Base-by-base conservation (phyloP, 2,888 invertebrate genomes). In the Xanthia icteritia region DNA sequence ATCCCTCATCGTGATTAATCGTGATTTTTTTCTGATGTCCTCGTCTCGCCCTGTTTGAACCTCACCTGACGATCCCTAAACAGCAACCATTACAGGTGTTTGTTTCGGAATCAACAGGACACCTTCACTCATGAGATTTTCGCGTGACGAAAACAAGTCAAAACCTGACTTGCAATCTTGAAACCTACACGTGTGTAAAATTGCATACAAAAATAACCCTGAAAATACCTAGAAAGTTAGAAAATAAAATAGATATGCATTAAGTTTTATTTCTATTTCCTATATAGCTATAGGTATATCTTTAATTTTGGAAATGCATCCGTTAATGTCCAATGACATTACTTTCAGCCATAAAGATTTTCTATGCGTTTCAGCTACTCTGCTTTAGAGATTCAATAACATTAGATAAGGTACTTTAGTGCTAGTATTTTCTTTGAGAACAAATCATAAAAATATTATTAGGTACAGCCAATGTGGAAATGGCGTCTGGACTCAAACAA, bases 381-480 rank as follows among this genome's bases (percentile, higher is more conserved):
- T 61, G 60, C 20, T 73, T 27, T 11, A 51, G 31, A 64, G 23
- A 64, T 72, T 51, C 42, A 58, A 66, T 63, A 69, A 69, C 8
- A 77, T 77, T 77, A 64, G 31, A 54, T 58, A 76, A 23, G n/a
- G 11, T 31, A 75, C 54, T 27, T 39, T 42, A 58, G 42, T 58
- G 13, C 56, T 61, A 36, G 13, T 65, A 39, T 73, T 48, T 56
- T 61, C 54, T 58, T 79, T 69, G 27, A 69, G 27, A 79, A 83
- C 67, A 58, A 51, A 39, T 75, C 79, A 60, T 83, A 86, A 86
- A 77, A 83, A 73, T 73, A 73, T 73, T 54, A 75, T n/a, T 61
- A 61, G 9, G 51, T 51, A 66, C 42, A 42, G 73, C 66, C 80
- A 69, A 72, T 69, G 76, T 76, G 54, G 60, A 79, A 76, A 72